Evolutionary conservation across 1,140 invertebrate genomes (phyloP), one percentile per base, ranked within the genome.

Genomic region (Cydia amplana): DNA sequence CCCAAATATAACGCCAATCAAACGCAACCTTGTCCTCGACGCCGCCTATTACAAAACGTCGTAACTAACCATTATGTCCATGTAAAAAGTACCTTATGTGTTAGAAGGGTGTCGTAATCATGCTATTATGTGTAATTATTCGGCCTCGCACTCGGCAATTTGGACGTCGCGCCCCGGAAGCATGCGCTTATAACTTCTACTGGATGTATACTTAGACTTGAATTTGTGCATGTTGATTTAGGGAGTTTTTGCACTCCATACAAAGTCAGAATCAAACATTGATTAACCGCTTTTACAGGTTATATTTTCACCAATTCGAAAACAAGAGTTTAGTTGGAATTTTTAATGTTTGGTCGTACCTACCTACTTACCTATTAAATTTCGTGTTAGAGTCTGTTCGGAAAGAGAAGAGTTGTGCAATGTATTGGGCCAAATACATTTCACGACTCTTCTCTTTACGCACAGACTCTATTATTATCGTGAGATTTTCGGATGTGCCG

Each of bases 1-100:
- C n/a, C 55, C 55, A 20, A 60, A 60, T 23, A 9, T 60, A 60
- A 60, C 55, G 55, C 20, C 55, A 12, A 18, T 9, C 18, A 60
- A 60, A 60, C 20, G 55, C 55, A 60, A 60, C 55, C 55, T 60
- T 60, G 55, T 60, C 55, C 55, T 60, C 55, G 55, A 60, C 7
- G 12, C 9, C 51, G 1, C 6, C 51, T 55, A 10, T 1, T 0
- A 20, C 55, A 23, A 60, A 60, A 60, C 55, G 55, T 12, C 55
- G 18, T 60, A 60, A 60, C 55, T 60, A n/a, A 10, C 20, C 18
- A 20, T 23, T 23, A 4, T 1, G 9, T 10, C 20, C 55, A 10
- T 23, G 23, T 60, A 23, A 60, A 60, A 60, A 9, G 7, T 7
- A 60, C 55, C 18, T 60, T 60, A 12, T 23, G 55, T 60, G 55